Evolutionary conservation across 2,888 invertebrate species (phyloP).

Genomic region (Slavum lentiscoides): DNA sequence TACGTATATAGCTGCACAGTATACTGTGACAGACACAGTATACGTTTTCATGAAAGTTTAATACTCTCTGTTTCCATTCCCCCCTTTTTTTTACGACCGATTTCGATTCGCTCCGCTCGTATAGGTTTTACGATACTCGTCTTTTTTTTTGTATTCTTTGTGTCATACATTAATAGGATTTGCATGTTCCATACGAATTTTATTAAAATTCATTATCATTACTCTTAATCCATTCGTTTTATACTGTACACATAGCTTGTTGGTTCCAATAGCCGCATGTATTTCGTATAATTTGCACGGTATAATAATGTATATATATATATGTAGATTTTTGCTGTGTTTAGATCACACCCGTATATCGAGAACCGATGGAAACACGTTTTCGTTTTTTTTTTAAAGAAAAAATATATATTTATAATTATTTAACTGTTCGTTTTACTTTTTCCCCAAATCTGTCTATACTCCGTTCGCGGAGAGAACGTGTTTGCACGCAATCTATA

Average conservation of each 20-base stretch:
- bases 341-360: not conserved
- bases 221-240: constrained; percentile 18
- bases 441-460: no score
- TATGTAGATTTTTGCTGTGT: not conserved
- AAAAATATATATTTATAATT: no score
- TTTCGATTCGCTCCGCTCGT: constrained; percentile 24
- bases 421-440: no score
- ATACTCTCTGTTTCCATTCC: not conserved
- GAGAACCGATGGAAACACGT: not conserved
- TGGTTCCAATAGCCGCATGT: constrained; percentile 5
- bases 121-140: constrained; percentile 27
- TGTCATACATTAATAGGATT: constrained; percentile 13
- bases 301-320: not conserved
- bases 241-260: not conserved
- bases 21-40: not conserved
- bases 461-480: not conserved
- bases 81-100: constrained; percentile 2
- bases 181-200: constrained; percentile 9
- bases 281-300: not conserved
- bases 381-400: not conserved
- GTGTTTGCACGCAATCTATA: not conserved
- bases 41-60: constrained; percentile 29
- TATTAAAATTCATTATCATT: constrained; percentile 21
- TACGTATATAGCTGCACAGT: not conserved
- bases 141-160: not conserved